These are phyloP conservation scores for Rhabdophis nuchalis DNA, from an alignment of 2,797 vertebrate species.

Conservation along the genomic window DNA sequence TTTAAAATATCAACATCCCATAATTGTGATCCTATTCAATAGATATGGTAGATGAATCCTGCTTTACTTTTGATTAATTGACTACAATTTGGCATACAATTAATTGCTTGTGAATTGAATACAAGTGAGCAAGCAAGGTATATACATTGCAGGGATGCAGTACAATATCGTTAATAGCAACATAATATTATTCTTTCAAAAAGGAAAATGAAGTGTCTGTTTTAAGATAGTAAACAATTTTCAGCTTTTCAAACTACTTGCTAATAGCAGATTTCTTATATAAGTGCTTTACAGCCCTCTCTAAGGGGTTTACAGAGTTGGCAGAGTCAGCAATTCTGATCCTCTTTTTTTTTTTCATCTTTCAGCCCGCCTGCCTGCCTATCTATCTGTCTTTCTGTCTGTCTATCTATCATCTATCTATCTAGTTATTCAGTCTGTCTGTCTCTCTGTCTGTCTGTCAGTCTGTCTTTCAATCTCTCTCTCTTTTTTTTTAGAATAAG, in stretches of 20 bases:
- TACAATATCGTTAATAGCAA: not conserved
- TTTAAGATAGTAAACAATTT: not conserved
- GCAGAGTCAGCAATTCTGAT: not conserved
- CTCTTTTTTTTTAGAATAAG: no score
- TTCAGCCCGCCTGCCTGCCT: no score
- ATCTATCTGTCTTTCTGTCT: no score
- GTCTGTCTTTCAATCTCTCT: no score
- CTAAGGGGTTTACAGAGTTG: not conserved
- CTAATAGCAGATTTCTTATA: not conserved
- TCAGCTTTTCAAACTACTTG: not conserved
- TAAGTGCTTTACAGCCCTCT: not conserved
- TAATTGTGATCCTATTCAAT: not conserved
- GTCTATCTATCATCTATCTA: no score
- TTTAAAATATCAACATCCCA: not conserved
- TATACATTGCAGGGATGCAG: not conserved
- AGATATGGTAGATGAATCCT: not conserved
- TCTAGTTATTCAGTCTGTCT: no score
- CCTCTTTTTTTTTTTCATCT: no score
- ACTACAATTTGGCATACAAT: not conserved
- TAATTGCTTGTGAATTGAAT: not conserved
- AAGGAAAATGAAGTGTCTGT: not conserved
- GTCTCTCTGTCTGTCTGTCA: no score
- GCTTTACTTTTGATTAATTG: not conserved
- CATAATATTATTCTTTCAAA: not conserved
- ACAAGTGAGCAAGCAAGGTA: not conserved